Conservation (phyloP, 2,888 invertebrate species). For the Archips xylosteana region DNA sequence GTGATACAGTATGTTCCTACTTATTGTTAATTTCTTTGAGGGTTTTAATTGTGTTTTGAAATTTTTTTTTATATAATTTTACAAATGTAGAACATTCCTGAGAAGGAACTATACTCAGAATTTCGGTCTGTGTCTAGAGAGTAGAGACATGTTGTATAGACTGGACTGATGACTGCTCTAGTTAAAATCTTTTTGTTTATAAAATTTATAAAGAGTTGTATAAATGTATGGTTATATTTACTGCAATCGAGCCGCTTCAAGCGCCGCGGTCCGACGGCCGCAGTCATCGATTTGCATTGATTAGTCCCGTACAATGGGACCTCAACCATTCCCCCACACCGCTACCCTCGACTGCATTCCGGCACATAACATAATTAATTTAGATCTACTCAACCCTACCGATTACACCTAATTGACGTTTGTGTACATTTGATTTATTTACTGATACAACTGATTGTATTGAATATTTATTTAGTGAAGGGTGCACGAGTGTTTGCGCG, state of each 20-base stretch:
- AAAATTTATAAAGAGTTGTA: background rate
- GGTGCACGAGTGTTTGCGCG: background rate
- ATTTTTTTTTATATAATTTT: too few species aligned
- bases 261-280: slow-evolving; percentile 42
- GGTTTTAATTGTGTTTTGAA: too few species aligned
- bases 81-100: too few species aligned
- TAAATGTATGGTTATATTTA: background rate
- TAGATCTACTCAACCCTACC: slow-evolving; percentile 27
- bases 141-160: too few species aligned
- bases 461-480: slow-evolving; percentile 26
- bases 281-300: slow-evolving; percentile 57
- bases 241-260: background rate
- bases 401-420: slow-evolving; percentile 37
- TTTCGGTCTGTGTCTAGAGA: too few species aligned
- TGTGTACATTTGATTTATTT: slow-evolving; percentile 34
- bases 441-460: slow-evolving; percentile 19
- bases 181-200: too few species aligned
- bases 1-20: too few species aligned
- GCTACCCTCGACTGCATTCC: slow-evolving; percentile 37
- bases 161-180: too few species aligned
- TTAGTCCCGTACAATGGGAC: slow-evolving; percentile 52
- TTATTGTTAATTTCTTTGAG: too few species aligned
- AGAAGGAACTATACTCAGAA: too few species aligned
- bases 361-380: slow-evolving; percentile 30
- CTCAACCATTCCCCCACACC: slow-evolving; percentile 36